Evolutionary conservation across 2,797 vertebrate genomes (phyloP).

Genomic region (Varecia variegata): DNA sequence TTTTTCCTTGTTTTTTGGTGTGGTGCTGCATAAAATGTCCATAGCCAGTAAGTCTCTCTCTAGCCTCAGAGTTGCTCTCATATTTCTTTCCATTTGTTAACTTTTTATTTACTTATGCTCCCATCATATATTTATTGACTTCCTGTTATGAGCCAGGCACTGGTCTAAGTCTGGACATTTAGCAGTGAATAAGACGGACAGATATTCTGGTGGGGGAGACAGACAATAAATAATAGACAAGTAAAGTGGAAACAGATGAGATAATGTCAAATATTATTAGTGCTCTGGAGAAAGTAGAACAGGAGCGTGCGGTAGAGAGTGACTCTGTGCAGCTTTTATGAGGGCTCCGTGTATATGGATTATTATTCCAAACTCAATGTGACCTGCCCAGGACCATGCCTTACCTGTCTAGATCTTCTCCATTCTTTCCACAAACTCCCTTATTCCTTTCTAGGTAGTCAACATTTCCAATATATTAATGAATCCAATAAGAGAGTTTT

Average conservation of each 20-base stretch:
- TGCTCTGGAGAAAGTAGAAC: neutral
- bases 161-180: neutral
- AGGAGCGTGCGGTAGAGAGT: neutral
- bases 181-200: neutral
- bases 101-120: neutral
- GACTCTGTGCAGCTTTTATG: neutral
- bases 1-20: neutral
- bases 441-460: neutral
- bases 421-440: neutral
- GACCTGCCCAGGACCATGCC: neutral
- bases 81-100: neutral
- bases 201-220: neutral
- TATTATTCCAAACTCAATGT: neutral
- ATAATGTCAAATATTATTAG: slow-evolving; percentile 24
- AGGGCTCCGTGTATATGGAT: neutral
- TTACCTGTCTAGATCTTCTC: neutral
- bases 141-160: neutral
- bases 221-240: neutral
- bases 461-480: neutral
- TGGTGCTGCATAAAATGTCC: neutral
- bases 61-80: neutral
- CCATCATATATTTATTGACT: neutral
- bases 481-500: neutral
- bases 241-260: slow-evolving; percentile 24
- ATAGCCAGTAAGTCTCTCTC: neutral